Evolutionary conservation across 2,888 invertebrate species (phyloP).

Genomic region (Leuctra nigra): DNA sequence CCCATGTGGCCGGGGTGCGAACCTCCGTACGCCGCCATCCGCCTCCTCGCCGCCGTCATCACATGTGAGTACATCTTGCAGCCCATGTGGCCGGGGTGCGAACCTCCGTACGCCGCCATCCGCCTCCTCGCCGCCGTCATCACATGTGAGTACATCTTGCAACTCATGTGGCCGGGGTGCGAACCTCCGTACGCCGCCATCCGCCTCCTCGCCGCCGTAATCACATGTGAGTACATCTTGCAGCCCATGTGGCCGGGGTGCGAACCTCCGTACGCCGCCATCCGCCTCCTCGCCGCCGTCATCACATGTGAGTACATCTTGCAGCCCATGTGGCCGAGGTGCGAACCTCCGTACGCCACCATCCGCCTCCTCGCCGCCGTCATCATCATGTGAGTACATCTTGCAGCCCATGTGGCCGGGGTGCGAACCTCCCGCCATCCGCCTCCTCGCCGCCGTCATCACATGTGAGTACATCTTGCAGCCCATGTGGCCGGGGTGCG

Average conservation of each 20-base stretch:
- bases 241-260: conserved; percentile 83
- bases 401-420: conserved; percentile 80
- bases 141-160: conserved; percentile 86
- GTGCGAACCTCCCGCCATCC: conserved; percentile 80
- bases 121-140: conserved; percentile 83
- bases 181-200: conserved; percentile 76
- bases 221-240: conserved; percentile 86
- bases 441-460: conserved; percentile 80
- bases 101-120: conserved; percentile 91
- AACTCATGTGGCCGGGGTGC: conserved; percentile 81
- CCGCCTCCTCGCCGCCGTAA: conserved; percentile 76
- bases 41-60: conserved; percentile 80
- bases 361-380: conserved; percentile 90
- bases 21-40: conserved; percentile 73
- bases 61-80: conserved; percentile 61
- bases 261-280: conserved; percentile 71
- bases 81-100: conserved; percentile 34
- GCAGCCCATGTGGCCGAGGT: no score
- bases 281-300: conserved; percentile 78
- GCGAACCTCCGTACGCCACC: no score
- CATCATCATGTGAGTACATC: conserved; percentile 86
- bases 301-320: conserved; percentile 82
- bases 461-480: conserved; percentile 59
- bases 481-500: conserved; percentile 78
- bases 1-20: conserved; percentile 80